Base-by-base conservation (phyloP, 2,888 invertebrate genomes). In the Schizaphis graminum region DNA sequence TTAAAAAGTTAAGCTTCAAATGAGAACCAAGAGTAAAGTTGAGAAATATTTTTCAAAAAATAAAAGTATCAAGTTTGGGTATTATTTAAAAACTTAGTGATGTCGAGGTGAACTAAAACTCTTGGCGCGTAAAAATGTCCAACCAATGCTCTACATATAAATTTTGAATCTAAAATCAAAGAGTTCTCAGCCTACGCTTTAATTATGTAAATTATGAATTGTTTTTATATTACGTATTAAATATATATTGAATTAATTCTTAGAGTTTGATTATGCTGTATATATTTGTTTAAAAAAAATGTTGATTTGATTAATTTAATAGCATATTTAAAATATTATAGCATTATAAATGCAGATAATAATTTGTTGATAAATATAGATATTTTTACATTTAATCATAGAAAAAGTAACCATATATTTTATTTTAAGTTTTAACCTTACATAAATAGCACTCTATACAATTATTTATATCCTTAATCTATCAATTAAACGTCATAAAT, bases 41-140 rank as follows among this genome's bases (percentile, higher is more conserved):
- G 21, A 85, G 49, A n/a, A 91, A 85, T 56, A 91, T 91, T 85
- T 85, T 91, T 44, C 44, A 53, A 84, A 57, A 85, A 85, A 53
- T 84, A 16, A 47, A 44, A n/a, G 3, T 91, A 91, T 53, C 41
- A 28, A 56, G 84, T 91, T 91, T 91, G 3, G 3, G 13, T 84
- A 84, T 91, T 91, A 41, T 91, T 91, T 53, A 61, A 44, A 49
- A 53, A 77, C 61, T 67, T 67, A 41, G 41, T 56, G 4, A 44
- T 53, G 84, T 16, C 53, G 26, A 41, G 41, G 77, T 84, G 7
- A 61, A 47, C n/a, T 61, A 28, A 89, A 61, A 44, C 44, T 44
- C 21, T 77, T 77, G 8, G 21, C 35, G 53, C 44, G 57, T 89
- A 35, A 28, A 57, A 89, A 89, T 61, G 47, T 61, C 4, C 10